These are phyloP conservation scores for Chrysolina oricalcia DNA, from an alignment of 2,888 invertebrate genomes.

Conservation along the genomic window DNA sequence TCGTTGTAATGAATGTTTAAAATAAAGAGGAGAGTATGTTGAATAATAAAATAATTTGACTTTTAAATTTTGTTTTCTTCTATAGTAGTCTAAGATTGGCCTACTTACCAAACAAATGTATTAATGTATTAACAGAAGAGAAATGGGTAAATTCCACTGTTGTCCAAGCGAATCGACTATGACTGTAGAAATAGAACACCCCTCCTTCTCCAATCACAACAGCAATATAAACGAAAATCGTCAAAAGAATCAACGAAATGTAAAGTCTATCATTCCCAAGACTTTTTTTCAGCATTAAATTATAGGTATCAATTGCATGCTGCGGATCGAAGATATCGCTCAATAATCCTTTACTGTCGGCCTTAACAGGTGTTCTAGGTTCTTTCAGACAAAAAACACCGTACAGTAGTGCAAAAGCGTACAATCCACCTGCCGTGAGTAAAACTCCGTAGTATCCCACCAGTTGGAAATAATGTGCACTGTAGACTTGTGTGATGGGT, in stretches of 20 bases:
- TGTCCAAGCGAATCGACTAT: slow-evolving; percentile 76
- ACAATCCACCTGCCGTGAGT: slow-evolving; percentile 61
- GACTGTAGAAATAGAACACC: slow-evolving; percentile 76
- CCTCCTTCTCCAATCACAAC: slow-evolving; percentile 74
- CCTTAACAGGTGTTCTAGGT: slow-evolving; percentile 55
- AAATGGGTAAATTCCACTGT: slow-evolving; percentile 76
- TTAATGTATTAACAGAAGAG: slow-evolving; percentile 75
- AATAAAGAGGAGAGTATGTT: too few species aligned
- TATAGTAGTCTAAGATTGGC: too few species aligned
- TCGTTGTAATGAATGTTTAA: too few species aligned
- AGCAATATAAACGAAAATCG: slow-evolving; percentile 60
- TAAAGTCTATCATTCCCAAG: slow-evolving; percentile 61
- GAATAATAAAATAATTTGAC: too few species aligned
- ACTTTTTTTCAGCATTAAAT: slow-evolving; percentile 62
- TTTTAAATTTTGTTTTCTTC: too few species aligned
- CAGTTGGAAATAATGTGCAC: slow-evolving; percentile 62
- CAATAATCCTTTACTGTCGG: slow-evolving; percentile 54
- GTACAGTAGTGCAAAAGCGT: slow-evolving; percentile 64
- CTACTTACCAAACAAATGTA: slow-evolving; percentile 74
- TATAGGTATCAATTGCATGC: slow-evolving; percentile 66
- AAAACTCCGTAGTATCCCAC: slow-evolving; percentile 66
- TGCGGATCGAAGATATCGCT: slow-evolving; percentile 66
- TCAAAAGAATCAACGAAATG: slow-evolving; percentile 61
- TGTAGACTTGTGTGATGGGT: slow-evolving; percentile 63
- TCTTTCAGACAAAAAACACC: slow-evolving; percentile 67